These are phyloP conservation scores for Octopus bimaculoides DNA, from an alignment of 1,140 invertebrate genomes.

Conservation along the genomic window DNA sequence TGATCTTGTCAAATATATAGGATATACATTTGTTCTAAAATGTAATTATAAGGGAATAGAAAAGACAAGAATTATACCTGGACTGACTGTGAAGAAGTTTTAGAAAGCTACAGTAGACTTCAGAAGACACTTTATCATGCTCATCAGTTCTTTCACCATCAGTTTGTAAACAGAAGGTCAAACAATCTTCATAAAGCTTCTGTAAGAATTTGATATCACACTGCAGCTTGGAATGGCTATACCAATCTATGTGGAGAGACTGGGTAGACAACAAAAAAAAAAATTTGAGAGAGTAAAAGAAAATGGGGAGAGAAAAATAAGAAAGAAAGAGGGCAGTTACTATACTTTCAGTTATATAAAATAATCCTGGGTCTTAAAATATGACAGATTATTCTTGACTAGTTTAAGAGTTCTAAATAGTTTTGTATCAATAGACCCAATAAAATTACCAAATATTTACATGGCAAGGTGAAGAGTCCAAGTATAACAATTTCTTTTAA, in stretches of 20 bases:
- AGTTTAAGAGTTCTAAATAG: no score
- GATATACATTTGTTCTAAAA: no score
- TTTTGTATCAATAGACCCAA: no score
- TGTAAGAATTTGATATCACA: neutral
- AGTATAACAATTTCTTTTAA: no score
- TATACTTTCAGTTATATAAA: neutral
- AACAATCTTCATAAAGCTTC: neutral
- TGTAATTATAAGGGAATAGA: neutral
- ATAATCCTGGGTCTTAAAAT: no score
- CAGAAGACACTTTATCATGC: neutral
- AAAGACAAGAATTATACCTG: neutral
- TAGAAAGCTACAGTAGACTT: neutral
- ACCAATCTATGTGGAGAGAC: neutral
- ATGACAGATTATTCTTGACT: no score
- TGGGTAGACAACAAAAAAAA: neutral
- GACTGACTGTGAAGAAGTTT: neutral
- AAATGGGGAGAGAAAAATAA: neutral
- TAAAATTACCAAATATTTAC: no score
- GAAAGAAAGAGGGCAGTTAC: neutral
- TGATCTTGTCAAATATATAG: no score
- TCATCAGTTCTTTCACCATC: neutral
- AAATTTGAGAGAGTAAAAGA: neutral
- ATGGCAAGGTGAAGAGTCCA: no score
- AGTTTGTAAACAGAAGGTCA: neutral
- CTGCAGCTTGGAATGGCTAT: neutral